Base-by-base conservation (phyloP, 2,113 vertebrate species). In the Recurvirostra avosetta region DNA sequence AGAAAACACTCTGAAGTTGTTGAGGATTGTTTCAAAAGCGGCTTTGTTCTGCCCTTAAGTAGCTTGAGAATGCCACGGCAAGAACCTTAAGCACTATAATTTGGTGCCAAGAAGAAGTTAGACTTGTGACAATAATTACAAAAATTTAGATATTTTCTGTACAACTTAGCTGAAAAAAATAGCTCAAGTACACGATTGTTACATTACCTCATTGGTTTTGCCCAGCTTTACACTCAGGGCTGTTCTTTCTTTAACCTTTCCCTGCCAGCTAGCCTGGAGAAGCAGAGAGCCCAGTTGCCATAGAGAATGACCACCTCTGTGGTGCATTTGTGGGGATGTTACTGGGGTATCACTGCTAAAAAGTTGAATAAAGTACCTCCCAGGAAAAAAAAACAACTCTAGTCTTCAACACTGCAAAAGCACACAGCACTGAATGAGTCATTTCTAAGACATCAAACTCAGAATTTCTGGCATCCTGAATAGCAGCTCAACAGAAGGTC, bases 391-490 rank as follows among this genome's bases (percentile, higher is more conserved):
- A 32, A 65, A 63, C 22, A 76, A 41, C 11, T 8, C 50, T 53
- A 16, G 13, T 36, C 77, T 81, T 62, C 59, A 70, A 50, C 32
- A 27, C 29, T 50, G 41, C 25, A 81, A 66, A 85, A 45, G 40
- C 18, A 88, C 0, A 0, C 1, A 0, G 34, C 2, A 4, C 21
- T 68, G 18, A 62, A 58, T 36, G 13, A 77, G 34, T 55, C 0
- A 41, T 5, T 55, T 68, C 20, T 65, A 85, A 43, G 47, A 76
- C 73, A 70, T 36, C n/a, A 81, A 78, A 74, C 10, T 3, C 40
- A 45, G 14, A 72, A 30, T 80, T 53, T 21, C 21, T 87, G 23
- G 18, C 43, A 68, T 19, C 10, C 25, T n/a, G 70, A 62, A 63
- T 0, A 58, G 38, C 38, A 67, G 56, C 27, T 56, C 32, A 25